Base-by-base conservation (phyloP, 1,140 invertebrate species). In the Drosophila punjabiensis region DNA sequence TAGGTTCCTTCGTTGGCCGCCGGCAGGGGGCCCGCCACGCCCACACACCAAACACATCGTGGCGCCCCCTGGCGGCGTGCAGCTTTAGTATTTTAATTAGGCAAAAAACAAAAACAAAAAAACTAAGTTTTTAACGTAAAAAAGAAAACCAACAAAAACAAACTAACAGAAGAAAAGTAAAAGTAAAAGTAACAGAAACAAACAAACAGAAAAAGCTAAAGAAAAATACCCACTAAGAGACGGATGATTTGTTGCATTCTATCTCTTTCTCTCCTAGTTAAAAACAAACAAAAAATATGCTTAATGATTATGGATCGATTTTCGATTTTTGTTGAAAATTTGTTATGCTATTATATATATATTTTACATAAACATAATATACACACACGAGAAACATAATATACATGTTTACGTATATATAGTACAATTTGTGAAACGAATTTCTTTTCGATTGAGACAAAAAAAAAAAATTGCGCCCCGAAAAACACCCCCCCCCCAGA, bases 21-120 rank as follows among this genome's bases (percentile, higher is more conserved):
- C 59, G 43, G 8, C 24, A 63, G 65, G 59, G 58, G 58, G 58
- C 58, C 32, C 30, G 58, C 39, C 65, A 67, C n/a, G n/a, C 58
- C 65, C 62, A 64, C 45, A 33, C 45, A 33, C 32, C 24, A 50
- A 47, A 64, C 53, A 37, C 33, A 24, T 20, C 13, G 18, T 8
- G 18, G n/a, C 43, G 32, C 43, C 65, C 43, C 65, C 41, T 65
- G 45, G 37, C 47, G 55, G 24, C 47, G 56, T 11, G 55, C 65
- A 64, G 47, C 68, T 74, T 75, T 75, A 75, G 71, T 75, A 75
- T 75, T 75, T 75, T 75, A 75, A 75, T 75, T 75, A 75, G 71
- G 71, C 56, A 62, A 75, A 74, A 59, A 65, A 20, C 14, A 20
- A 39, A 58, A 64, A 64, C 13, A n/a, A 18, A 35, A 52, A 66